phyloP scores from a whole-genome alignment of 2,113 vertebrate genomes.

The Tenebrosternarchus preto region DNA sequence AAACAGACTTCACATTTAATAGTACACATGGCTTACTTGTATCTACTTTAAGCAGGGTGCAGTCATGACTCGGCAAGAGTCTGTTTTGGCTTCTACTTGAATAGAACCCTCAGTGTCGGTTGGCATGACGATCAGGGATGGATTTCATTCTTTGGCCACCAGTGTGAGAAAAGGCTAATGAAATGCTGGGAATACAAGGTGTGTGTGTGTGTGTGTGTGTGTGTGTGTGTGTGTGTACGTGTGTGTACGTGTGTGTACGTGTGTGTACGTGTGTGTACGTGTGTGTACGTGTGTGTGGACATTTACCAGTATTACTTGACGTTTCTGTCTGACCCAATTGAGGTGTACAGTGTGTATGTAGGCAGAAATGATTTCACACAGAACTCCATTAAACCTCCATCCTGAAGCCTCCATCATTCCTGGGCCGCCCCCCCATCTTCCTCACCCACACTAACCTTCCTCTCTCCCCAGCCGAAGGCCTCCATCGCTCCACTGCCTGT shows the following conservation, averaged over 20 bases:
- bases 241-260: too few species aligned
- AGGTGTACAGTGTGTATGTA: neutral
- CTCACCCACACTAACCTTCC: conserved; percentile 6
- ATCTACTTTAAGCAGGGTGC: neutral
- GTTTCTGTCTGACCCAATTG: neutral
- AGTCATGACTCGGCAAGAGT: neutral
- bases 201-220: too few species aligned
- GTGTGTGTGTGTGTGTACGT: too few species aligned
- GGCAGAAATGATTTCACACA: neutral
- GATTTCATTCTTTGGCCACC: neutral
- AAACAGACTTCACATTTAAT: neutral
- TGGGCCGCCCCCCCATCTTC: neutral
- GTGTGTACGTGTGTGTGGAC: too few species aligned
- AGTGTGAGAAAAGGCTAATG: neutral
- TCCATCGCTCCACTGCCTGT: conserved; percentile 31
- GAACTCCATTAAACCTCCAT: neutral
- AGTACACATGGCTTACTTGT: neutral
- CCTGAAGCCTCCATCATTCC: neutral
- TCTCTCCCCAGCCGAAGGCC: conserved; percentile 21
- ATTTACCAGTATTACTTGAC: neutral
- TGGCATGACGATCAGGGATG: neutral
- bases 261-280: too few species aligned
- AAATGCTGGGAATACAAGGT: too few species aligned
- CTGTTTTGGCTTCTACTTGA: neutral
- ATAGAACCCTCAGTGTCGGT: neutral